These are phyloP conservation scores for Dyspetes luteomarginatus DNA, from an alignment of 2,888 invertebrate genomes.

Conservation along the genomic window DNA sequence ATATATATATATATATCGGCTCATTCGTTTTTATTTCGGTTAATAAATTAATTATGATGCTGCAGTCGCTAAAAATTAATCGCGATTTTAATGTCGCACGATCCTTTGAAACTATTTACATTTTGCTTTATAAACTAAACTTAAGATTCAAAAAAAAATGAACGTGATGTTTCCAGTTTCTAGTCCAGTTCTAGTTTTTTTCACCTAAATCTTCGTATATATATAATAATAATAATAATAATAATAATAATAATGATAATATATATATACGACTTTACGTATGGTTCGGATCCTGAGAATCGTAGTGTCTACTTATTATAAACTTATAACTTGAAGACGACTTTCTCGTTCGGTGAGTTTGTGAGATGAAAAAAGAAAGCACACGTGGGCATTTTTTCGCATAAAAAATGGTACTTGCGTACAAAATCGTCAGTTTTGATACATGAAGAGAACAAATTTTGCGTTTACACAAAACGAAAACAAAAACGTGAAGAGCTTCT, in stretches of 20 bases:
- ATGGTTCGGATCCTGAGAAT: constrained; percentile 62
- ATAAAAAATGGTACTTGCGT: background rate
- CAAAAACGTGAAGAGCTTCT: constrained; percentile 4
- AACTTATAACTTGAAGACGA: constrained; percentile 15
- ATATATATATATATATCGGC: background rate
- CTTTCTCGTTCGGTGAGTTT: constrained; percentile 7
- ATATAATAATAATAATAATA: too few species aligned
- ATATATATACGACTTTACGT: constrained; percentile 30
- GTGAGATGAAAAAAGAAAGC: background rate
- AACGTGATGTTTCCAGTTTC: constrained; percentile 28
- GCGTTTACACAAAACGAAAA: background rate
- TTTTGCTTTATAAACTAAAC: constrained; percentile 45
- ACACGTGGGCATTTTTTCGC: background rate
- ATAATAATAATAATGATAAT: too few species aligned
- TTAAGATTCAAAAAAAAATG: constrained; percentile 2
- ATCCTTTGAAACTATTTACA: constrained; percentile 61
- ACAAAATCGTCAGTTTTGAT: constrained; percentile 2
- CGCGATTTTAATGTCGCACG: constrained; percentile 45
- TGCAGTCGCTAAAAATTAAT: constrained; percentile 51
- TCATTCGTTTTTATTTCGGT: constrained; percentile 20
- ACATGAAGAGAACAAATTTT: background rate
- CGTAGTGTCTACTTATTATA: constrained; percentile 43
- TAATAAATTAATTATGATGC: constrained; percentile 63
- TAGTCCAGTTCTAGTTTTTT: constrained; percentile 11
- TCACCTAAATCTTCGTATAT: constrained; percentile 8